phyloP scores from a whole-genome alignment of 2,888 invertebrate species.

The Blastobasis lacticolella region DNA sequence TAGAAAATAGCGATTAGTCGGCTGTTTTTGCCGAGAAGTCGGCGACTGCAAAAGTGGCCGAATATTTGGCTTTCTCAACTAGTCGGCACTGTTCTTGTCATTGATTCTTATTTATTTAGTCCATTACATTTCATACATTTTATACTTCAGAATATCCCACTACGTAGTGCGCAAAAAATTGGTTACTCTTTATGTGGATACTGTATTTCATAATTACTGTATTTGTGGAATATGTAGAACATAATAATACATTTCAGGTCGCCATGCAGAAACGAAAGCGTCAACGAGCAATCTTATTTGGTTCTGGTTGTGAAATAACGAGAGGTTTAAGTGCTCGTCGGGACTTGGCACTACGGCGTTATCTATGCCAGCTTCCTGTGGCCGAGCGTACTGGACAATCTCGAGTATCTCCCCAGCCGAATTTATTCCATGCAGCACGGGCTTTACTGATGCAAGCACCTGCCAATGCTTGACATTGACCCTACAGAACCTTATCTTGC shows the following conservation, averaged over 20 bases:
- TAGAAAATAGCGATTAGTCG: too few relatives aligned
- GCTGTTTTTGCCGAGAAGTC: too few relatives aligned
- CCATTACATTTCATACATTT: too few relatives aligned
- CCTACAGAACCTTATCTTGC: conserved; percentile 2
- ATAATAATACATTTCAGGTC: conserved; percentile 54
- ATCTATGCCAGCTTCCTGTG: conserved; percentile 79
- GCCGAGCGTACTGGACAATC: conserved; percentile 74
- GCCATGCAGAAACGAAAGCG: conserved; percentile 74
- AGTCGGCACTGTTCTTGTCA: too few relatives aligned
- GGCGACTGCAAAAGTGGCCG: too few relatives aligned
- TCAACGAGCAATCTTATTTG: conserved; percentile 79
- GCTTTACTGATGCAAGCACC: conserved; percentile 65
- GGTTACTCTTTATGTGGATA: too few relatives aligned
- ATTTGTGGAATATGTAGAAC: too few relatives aligned
- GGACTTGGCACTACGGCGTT: conserved; percentile 82
- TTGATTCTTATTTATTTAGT: too few relatives aligned
- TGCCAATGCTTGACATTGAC: conserved; percentile 47
- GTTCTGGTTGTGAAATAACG: conserved; percentile 83
- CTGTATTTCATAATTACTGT: too few relatives aligned
- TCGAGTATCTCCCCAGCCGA: conserved; percentile 55
- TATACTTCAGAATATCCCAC: too few relatives aligned
- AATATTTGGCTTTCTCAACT: too few relatives aligned
- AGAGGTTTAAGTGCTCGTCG: conserved; percentile 86
- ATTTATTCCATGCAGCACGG: conserved; percentile 71
- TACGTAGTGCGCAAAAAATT: too few relatives aligned